These are phyloP conservation scores for Borostomias antarcticus DNA, from an alignment of 2,797 vertebrate species.

Conservation along the genomic window DNA sequence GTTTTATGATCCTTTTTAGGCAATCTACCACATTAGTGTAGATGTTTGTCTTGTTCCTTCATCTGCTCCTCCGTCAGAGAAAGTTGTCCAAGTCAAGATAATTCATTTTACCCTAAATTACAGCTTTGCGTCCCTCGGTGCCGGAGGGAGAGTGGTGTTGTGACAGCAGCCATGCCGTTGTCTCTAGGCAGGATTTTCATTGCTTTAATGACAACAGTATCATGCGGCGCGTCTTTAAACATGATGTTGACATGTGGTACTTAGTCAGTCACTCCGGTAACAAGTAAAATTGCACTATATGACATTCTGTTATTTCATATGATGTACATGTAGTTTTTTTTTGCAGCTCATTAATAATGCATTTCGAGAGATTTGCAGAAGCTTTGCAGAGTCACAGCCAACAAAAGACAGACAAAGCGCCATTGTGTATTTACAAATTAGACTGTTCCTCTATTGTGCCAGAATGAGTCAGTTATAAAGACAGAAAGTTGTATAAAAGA, in stretches of 20 bases:
- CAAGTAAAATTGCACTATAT: slow-evolving; percentile 74
- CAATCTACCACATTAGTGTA: not conserved
- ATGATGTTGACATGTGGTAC: slow-evolving; percentile 82
- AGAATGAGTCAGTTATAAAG: slow-evolving; percentile 77
- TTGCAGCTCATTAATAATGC: slow-evolving; percentile 69
- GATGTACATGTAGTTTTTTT: slow-evolving; percentile 71
- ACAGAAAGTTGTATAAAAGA: slow-evolving; percentile 70
- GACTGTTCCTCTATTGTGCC: slow-evolving; percentile 74
- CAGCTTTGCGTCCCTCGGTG: slow-evolving; percentile 71
- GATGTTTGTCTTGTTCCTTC: slow-evolving; percentile 56
- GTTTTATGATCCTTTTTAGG: not conserved
- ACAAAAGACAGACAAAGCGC: slow-evolving; percentile 80
- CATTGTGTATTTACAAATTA: slow-evolving; percentile 81
- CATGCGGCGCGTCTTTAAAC: slow-evolving; percentile 86
- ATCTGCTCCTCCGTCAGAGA: slow-evolving; percentile 61
- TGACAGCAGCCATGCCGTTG: slow-evolving; percentile 76
- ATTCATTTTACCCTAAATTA: slow-evolving; percentile 84
- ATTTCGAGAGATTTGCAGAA: slow-evolving; percentile 60
- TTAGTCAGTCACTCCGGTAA: slow-evolving; percentile 83
- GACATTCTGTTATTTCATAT: slow-evolving; percentile 78
- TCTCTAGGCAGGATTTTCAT: slow-evolving; percentile 76
- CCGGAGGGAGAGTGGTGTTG: slow-evolving; percentile 72
- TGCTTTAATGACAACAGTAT: slow-evolving; percentile 84
- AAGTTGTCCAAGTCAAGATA: slow-evolving; percentile 81
- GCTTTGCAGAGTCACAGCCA: slow-evolving; percentile 61